Percentiles rank a stretch among this genome's conserved stretches.
phyloP scores from a whole-genome alignment of 2,888 invertebrate genomes.

The Patella caerulea region DNA sequence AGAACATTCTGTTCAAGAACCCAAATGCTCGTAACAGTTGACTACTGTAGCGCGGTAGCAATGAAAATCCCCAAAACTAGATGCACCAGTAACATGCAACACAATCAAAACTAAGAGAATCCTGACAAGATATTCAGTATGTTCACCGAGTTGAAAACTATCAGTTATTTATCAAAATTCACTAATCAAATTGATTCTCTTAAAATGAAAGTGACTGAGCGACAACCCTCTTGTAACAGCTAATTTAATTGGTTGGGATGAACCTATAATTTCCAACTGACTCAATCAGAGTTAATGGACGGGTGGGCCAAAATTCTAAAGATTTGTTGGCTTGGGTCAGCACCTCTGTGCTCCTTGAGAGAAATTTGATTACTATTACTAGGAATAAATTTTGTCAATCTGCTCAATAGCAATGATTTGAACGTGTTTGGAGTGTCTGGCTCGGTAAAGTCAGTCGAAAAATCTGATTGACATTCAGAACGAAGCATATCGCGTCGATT shows the following conservation, averaged over 20 bases:
- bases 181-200: constrained; percentile 2
- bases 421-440: constrained; percentile 13
- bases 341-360: constrained; percentile 20
- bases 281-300: constrained; percentile 26
- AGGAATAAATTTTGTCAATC: constrained; percentile 23
- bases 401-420: constrained; percentile 22
- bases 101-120: too few species aligned
- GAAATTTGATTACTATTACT: constrained; percentile 26
- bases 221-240: constrained; percentile 12
- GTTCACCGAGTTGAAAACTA: background rate
- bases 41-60: too few species aligned
- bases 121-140: too few species aligned
- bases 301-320: constrained; percentile 17
- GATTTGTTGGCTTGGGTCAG: constrained; percentile 13
- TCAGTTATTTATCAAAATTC: constrained; percentile 8
- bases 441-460: constrained; percentile 1
- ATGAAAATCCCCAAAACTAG: too few species aligned
- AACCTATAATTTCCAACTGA: constrained; percentile 20
- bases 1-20: too few species aligned
- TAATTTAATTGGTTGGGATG: constrained; percentile 25
- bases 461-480: constrained; percentile 22
- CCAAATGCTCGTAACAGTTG: too few species aligned
- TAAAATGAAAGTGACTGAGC: background rate
- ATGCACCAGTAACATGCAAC: too few species aligned
- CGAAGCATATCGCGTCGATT: constrained; percentile 13